Percentiles rank a stretch among this genome's conserved stretches.
Conservation (phyloP, 2,888 invertebrate species). For the Noctua comes region DNA sequence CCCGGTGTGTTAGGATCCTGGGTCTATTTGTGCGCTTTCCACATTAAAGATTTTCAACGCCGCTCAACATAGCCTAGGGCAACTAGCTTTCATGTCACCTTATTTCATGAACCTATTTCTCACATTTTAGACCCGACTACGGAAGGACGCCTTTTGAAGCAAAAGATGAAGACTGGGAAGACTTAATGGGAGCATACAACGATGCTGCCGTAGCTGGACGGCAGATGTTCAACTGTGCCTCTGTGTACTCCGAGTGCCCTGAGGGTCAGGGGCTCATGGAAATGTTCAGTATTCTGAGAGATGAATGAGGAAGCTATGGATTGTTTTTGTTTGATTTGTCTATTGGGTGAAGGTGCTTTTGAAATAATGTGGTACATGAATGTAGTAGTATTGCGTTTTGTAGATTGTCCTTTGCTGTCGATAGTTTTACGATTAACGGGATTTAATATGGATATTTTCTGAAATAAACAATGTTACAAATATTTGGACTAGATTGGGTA, state of each 20-base stretch:
- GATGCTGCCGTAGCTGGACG: constrained; percentile 92
- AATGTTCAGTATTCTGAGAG: constrained; percentile 84
- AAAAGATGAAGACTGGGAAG: constrained; percentile 76
- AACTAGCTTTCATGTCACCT: background rate
- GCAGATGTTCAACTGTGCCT: constrained; percentile 91
- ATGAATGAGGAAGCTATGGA: constrained; percentile 69
- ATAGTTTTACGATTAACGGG: background rate
- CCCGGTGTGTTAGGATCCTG: too few relatives aligned
- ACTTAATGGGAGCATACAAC: constrained; percentile 85
- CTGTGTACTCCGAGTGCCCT: constrained; percentile 91
- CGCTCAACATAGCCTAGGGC: background rate
- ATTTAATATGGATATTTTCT: background rate
- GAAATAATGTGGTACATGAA: background rate
- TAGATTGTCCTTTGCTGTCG: too few relatives aligned
- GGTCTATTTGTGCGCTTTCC: too few relatives aligned
- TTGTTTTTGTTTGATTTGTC: background rate
- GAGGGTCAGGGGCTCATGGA: constrained; percentile 92
- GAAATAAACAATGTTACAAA: background rate
- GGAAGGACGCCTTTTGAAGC: constrained; percentile 88
- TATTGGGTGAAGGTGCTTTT: background rate
- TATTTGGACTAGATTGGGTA: background rate
- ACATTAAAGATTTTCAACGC: background rate
- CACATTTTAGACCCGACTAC: constrained; percentile 90
- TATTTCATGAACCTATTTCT: background rate
- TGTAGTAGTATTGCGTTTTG: background rate